Percentiles rank a stretch among this genome's conserved stretches.
phyloP scores from a whole-genome alignment of 2,888 invertebrate species.

The Lasioglossum lativentre region DNA sequence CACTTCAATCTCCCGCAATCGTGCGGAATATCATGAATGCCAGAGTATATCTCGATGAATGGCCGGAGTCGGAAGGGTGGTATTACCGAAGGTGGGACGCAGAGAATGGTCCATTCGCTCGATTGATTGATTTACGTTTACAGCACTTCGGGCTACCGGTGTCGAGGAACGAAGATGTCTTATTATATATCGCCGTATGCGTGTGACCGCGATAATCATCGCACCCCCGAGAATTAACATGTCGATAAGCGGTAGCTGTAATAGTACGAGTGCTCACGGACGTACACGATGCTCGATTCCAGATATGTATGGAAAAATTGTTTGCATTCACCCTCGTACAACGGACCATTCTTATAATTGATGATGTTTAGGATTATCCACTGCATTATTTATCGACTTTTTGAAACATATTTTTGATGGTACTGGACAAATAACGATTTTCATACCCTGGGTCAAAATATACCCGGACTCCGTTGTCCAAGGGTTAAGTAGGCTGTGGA shows the following conservation, averaged over 20 bases:
- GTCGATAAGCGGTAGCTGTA: background rate
- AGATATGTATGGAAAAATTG: background rate
- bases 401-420: background rate
- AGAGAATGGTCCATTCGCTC: conserved; percentile 70
- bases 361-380: background rate
- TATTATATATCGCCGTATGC: conserved; percentile 41
- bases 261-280: background rate
- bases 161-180: conserved; percentile 47
- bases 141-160: conserved; percentile 39
- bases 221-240: background rate
- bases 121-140: conserved; percentile 72
- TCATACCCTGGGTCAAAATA: too few species aligned
- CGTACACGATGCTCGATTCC: background rate
- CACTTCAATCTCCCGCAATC: conserved; percentile 78
- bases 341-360: background rate
- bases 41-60: conserved; percentile 78
- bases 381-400: background rate
- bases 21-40: conserved; percentile 81
- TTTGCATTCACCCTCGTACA: background rate
- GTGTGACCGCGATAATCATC: background rate
- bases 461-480: too few species aligned
- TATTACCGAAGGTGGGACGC: conserved; percentile 63
- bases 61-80: conserved; percentile 71
- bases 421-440: background rate
- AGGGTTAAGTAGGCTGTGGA: too few species aligned